Evolutionary conservation across 2,113 vertebrate species (phyloP).

Genomic region (Esox niger): DNA sequence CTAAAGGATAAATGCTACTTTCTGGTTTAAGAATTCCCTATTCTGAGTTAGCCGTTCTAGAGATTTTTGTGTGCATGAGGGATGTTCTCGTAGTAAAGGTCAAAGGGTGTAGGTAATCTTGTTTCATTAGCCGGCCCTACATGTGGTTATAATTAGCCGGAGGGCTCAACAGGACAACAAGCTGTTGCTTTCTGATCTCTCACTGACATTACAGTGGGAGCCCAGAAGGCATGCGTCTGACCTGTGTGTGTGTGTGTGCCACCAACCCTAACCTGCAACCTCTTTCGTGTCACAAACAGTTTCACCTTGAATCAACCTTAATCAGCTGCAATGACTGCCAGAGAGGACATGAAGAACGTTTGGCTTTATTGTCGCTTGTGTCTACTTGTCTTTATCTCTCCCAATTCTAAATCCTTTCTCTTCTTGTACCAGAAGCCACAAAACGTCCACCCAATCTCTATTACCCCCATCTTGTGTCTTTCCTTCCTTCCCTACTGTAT

Average conservation of each 20-base stretch:
- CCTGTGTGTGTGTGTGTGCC: background rate
- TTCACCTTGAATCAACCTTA: slow-evolving; percentile 8
- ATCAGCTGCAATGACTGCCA: background rate
- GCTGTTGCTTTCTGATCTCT: slow-evolving; percentile 17
- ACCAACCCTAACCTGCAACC: no score
- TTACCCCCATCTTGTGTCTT: no score
- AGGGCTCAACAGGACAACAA: slow-evolving; percentile 14
- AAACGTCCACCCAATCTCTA: no score
- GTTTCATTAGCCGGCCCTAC: slow-evolving; percentile 35
- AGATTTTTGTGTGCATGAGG: background rate
- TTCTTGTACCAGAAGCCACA: no score
- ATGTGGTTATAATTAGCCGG: slow-evolving; percentile 52
- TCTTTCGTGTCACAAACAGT: background rate
- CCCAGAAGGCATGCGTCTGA: no score
- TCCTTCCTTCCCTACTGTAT: no score
- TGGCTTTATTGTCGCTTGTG: background rate
- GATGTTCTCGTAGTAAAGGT: slow-evolving; percentile 25
- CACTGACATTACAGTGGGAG: slow-evolving; percentile 26
- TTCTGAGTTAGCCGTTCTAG: background rate
- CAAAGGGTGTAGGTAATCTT: slow-evolving; percentile 41
- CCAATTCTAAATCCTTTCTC: background rate
- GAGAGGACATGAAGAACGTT: slow-evolving; percentile 7
- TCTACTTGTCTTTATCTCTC: background rate
- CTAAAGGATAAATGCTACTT: background rate
- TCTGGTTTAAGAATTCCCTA: slow-evolving; percentile 11